A percentile compares a stretch with the other conserved stretches of the same genome.
Conservation (phyloP, 1,140 invertebrate species). For the Zaprionus inermis region DNA sequence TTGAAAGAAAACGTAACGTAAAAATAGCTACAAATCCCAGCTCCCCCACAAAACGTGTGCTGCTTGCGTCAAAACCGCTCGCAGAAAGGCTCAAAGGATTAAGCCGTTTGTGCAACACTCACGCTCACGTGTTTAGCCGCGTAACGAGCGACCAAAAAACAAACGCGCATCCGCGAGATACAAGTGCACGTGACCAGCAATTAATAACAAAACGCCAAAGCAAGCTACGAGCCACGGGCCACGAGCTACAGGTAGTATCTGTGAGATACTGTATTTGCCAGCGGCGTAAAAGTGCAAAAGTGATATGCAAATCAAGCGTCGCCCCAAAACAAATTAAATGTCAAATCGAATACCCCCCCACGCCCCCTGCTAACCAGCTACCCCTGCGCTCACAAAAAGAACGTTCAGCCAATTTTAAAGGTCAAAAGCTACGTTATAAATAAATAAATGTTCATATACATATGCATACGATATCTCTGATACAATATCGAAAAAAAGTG, state of each 20-base stretch:
- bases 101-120: slow-evolving; percentile 27
- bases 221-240: background rate
- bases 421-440: slow-evolving; percentile 47
- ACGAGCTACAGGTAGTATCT: slow-evolving; percentile 27
- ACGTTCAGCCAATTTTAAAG: slow-evolving; percentile 46
- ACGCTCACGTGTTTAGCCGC: slow-evolving; percentile 31
- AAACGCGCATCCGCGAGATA: slow-evolving; percentile 6
- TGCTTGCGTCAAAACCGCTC: slow-evolving; percentile 17
- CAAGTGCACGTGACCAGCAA: slow-evolving; percentile 67
- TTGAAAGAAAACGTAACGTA: background rate
- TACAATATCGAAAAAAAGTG: slow-evolving; percentile 17
- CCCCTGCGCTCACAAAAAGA: slow-evolving; percentile 9
- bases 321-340: slow-evolving; percentile 18
- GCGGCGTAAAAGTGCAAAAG: slow-evolving; percentile 31
- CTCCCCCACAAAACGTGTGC: background rate
- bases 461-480: slow-evolving; percentile 22
- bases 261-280: slow-evolving; percentile 18
- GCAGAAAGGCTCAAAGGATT: slow-evolving; percentile 48
- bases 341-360: slow-evolving; percentile 14
- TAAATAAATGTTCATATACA: slow-evolving; percentile 10
- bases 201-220: slow-evolving; percentile 46
- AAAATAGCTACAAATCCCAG: too few species aligned
- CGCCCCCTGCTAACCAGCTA: background rate
- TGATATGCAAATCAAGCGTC: slow-evolving; percentile 41
- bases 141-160: slow-evolving; percentile 1